These are phyloP conservation scores for Choristoneura rosaceana DNA, from an alignment of 2,888 invertebrate genomes.

Conservation along the genomic window DNA sequence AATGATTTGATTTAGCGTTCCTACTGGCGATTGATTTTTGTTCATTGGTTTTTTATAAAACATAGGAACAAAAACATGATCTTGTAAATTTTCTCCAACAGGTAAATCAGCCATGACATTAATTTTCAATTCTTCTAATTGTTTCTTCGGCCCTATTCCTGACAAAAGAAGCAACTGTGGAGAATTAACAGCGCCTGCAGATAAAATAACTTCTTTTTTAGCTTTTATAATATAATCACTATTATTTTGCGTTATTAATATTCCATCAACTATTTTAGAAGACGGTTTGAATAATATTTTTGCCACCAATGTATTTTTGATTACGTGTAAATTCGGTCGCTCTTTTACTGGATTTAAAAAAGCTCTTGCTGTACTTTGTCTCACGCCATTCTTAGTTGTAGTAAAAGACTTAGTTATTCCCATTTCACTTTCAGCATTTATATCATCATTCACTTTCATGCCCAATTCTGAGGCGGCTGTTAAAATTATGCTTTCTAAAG, in stretches of 20 bases:
- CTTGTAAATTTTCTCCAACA: conserved; percentile 83
- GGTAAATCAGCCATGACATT: conserved; percentile 72
- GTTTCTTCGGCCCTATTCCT: conserved; percentile 78
- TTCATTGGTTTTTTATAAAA: conserved; percentile 62
- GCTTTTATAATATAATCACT: conserved; percentile 63
- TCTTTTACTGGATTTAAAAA: conserved; percentile 74
- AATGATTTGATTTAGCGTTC: conserved; percentile 56
- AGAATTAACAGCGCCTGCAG: conserved; percentile 80
- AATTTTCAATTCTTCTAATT: conserved; percentile 69
- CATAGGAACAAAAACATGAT: conserved; percentile 76
- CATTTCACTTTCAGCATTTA: conserved; percentile 75
- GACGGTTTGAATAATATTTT: conserved; percentile 80
- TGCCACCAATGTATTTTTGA: conserved; percentile 82
- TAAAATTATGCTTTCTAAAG: conserved; percentile 61
- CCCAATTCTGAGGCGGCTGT: conserved; percentile 77
- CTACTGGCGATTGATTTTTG: conserved; percentile 48
- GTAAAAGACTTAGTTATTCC: conserved; percentile 75
- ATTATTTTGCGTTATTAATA: conserved; percentile 67
- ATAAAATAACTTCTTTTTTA: conserved; percentile 80
- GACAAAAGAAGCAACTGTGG: conserved; percentile 82
- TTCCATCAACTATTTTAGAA: conserved; percentile 74
- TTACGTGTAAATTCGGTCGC: conserved; percentile 72
- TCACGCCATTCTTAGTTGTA: conserved; percentile 74
- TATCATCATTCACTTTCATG: conserved; percentile 61
- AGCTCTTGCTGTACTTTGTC: conserved; percentile 83